These are phyloP conservation scores for Magallana nippona DNA, from an alignment of 2,888 invertebrate species.

Conservation along the genomic window DNA sequence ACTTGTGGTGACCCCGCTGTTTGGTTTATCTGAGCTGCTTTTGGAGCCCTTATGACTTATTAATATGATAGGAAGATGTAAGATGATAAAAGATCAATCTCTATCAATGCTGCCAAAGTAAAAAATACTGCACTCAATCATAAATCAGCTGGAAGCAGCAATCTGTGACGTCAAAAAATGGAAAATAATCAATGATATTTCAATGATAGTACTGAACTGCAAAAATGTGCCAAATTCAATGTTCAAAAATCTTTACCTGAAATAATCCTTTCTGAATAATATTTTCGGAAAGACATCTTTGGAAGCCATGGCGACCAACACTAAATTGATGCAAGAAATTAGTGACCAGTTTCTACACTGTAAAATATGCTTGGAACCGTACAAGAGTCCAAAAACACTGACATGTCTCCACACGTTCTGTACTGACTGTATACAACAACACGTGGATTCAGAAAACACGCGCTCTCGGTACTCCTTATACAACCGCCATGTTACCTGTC, in stretches of 20 bases:
- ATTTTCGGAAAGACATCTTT: background rate
- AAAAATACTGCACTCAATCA: background rate
- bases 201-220: too few species aligned
- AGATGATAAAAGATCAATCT: slow-evolving; percentile 6
- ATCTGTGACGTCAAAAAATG: slow-evolving; percentile 19
- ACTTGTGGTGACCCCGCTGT: slow-evolving; percentile 19
- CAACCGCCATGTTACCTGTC: slow-evolving; percentile 75
- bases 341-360: slow-evolving; percentile 79
- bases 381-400: slow-evolving; percentile 78
- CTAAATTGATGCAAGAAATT: slow-evolving; percentile 77
- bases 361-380: slow-evolving; percentile 78
- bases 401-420: slow-evolving; percentile 79
- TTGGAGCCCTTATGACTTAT: slow-evolving; percentile 28
- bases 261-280: too few species aligned
- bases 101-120: background rate
- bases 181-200: background rate
- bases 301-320: slow-evolving; percentile 70
- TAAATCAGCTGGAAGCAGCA: slow-evolving; percentile 21
- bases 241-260: too few species aligned
- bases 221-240: too few species aligned
- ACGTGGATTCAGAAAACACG: slow-evolving; percentile 74
- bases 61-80: slow-evolving; percentile 21
- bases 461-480: slow-evolving; percentile 74
- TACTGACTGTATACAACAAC: slow-evolving; percentile 76
- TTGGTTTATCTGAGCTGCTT: slow-evolving; percentile 1